Evolutionary conservation across 2,113 vertebrate genomes (phyloP), one percentile per base, ranked within the genome.

Genomic region (Urocitellus parryii): DNA sequence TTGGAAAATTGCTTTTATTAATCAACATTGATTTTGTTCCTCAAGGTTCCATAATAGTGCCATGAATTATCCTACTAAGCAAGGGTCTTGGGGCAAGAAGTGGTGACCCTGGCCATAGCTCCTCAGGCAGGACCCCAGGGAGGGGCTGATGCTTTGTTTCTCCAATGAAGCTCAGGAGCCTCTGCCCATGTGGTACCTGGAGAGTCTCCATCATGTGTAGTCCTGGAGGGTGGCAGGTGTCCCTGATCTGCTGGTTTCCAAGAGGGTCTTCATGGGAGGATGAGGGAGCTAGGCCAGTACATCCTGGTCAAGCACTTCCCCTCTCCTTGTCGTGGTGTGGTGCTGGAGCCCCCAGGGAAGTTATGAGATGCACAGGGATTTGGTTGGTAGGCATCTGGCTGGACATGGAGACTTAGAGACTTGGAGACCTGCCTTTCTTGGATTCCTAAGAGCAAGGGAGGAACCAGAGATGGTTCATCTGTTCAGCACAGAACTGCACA

Each of bases 1-100:
- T 97, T 89, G 93, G 94, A 92, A 98, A 98, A 98, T 97, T 95
- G 86, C 95, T 97, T 98, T 98, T 97, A 98, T 98, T 98, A 97
- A 98, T 98, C 96, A 98, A 96, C 91, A 97, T 29, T 93, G 96
- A 91, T 97, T 96, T 97, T 96, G 76, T 68, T 76, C 78, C 86
- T 86, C 96, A 58, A 76, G 94, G 72, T 97, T 95, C 87, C 39
- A 37, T 88, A 96, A 95, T 86, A 79, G 58, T 89, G 83, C 91
- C 48, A 61, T 97, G 93, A 63, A 88, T 96, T 98, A 91, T 96
- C 34, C 63, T 97, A 85, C 74, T 95, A 94, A 97, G 96, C 27
- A 73, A 68, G 93, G 83, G 63, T 96, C 72, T 58, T 63, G 34
- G 42, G 51, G 94, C 81, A 88, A 68, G 2, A 74, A 78, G 27